Evolutionary conservation across 2,113 vertebrate species (phyloP), one percentile per base, ranked within the genome.

Genomic region (Hyla sarda): DNA sequence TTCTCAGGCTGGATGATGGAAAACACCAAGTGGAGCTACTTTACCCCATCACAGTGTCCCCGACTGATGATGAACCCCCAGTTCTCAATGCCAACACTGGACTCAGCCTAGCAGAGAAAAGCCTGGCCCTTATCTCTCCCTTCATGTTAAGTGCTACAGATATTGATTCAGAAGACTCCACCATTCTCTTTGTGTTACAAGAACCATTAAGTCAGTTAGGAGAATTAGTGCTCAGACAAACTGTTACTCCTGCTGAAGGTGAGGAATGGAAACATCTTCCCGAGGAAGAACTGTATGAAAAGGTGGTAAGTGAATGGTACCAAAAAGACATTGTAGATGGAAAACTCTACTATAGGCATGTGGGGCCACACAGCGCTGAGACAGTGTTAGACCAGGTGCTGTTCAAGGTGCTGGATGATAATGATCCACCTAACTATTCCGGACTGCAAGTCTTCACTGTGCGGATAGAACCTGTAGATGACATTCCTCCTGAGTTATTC

Each of bases 71-170:
- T 47, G 93, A 96, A 79, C 94, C 95, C 0, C 96, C 93, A 0
- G 82, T 92, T 69, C 91, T 97, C 14, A 96, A 91, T 48, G 92
- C 93, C 16, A 96, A 96, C 88, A 94, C 90, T 0, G 93, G 94
- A 1, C 88, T 97, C 30, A 91, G 92, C 14, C 88, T 96, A 32
- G 92, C 90, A 0, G 92, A 96, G 88, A 95, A 92, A 54, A 92
- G 95, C 41, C 88, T 93, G 37, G 94, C 94, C 90, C 95, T 93
- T 77, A 93, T 96, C 80, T 95, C 94, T 11, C 94, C 94, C 1
- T 96, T 95, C 73, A 91, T 95, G 62, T 90, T 97, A 58, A 95
- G 95, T 11, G 95, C 96, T 14, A 93, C 93, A 10, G 95, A 96
- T 81, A 89, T 93, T 23, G 96, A 96, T 85, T 97, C 94, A 37